These are phyloP conservation scores for Drosophila kurseongensis DNA, from an alignment of 1,140 invertebrate genomes.

Conservation along the genomic window DNA sequence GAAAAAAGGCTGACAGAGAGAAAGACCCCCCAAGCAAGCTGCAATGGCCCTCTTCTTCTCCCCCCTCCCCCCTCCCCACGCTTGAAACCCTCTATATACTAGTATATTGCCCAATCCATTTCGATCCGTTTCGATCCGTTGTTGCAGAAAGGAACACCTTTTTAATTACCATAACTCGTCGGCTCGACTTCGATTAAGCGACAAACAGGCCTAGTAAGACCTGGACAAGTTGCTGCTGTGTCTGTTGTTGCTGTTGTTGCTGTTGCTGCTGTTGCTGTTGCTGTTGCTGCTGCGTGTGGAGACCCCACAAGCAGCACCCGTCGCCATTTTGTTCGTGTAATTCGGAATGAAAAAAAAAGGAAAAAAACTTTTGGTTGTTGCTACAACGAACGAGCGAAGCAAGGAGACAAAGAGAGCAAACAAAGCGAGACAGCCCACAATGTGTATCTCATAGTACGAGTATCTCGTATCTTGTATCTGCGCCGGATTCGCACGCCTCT, in stretches of 20 bases:
- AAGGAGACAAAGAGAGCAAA: conserved; percentile 31
- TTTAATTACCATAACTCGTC: conserved; percentile 83
- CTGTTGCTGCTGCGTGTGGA: conserved; percentile 47
- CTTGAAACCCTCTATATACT: background rate
- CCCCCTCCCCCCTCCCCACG: too few species aligned
- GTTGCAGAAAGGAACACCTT: conserved; percentile 77
- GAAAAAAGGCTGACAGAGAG: conserved; percentile 11
- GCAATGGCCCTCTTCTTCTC: background rate
- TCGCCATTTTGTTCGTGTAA: conserved; percentile 74
- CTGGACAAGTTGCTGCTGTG: conserved; percentile 37
- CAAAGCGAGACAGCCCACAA: conserved; percentile 40
- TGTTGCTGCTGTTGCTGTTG: conserved; percentile 10
- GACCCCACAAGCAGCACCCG: conserved; percentile 67
- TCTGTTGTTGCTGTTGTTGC: conserved; percentile 21
- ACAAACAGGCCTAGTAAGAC: conserved; percentile 57
- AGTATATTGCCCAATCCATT: conserved; percentile 30
- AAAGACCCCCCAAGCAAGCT: conserved; percentile 57
- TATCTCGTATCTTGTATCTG: conserved; percentile 51
- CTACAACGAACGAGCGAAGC: conserved; percentile 7
- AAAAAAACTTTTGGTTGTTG: conserved; percentile 29
- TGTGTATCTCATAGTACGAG: conserved; percentile 49
- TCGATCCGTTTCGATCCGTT: conserved; percentile 32
- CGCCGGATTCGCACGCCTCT: conserved; percentile 46
- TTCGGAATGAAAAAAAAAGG: conserved; percentile 48
- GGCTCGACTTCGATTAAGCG: conserved; percentile 77